Percentiles rank a stretch among this genome's conserved stretches.
Conservation (phyloP, 2,113 vertebrate genomes). For the Odontesthes bonariensis region DNA sequence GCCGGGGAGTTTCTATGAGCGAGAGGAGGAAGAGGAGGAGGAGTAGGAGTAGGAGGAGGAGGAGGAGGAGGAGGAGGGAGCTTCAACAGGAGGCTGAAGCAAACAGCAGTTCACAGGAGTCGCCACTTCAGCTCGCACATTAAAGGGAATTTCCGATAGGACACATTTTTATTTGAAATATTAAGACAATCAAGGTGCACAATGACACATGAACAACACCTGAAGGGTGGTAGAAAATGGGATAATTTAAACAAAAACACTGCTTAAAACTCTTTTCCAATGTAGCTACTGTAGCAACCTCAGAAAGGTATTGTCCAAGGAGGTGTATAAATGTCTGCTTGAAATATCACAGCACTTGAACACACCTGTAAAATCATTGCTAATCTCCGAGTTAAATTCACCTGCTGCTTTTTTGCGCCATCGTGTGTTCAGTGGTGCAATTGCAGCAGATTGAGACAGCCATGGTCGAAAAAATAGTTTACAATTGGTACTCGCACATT, state of each 20-base stretch:
- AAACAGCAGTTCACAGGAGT: background rate
- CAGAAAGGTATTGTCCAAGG: too few species aligned
- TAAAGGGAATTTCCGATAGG: background rate
- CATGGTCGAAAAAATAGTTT: background rate
- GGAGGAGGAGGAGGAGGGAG: background rate
- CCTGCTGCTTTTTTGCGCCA: slow-evolving; percentile 46
- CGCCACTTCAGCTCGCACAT: background rate
- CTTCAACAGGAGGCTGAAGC: background rate
- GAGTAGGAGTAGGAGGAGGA: slow-evolving; percentile 11
- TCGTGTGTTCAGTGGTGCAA: slow-evolving; percentile 27
- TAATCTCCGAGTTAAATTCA: background rate
- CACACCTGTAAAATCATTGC: background rate
- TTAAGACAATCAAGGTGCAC: background rate
- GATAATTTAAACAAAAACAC: background rate
- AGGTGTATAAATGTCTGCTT: background rate
- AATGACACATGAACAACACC: background rate
- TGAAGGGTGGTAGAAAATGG: background rate
- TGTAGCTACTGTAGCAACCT: too few species aligned
- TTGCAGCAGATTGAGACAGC: slow-evolving; percentile 2
- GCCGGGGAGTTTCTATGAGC: slow-evolving; percentile 25
- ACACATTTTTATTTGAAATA: background rate
- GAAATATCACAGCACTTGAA: background rate
- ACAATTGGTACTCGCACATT: too few species aligned
- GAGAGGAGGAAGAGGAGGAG: slow-evolving; percentile 12
- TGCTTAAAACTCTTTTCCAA: background rate